A percentile compares a stretch with the other conserved stretches of the same genome.
Conservation (phyloP, 2,797 vertebrate species). For the Argentina silus region DNA sequence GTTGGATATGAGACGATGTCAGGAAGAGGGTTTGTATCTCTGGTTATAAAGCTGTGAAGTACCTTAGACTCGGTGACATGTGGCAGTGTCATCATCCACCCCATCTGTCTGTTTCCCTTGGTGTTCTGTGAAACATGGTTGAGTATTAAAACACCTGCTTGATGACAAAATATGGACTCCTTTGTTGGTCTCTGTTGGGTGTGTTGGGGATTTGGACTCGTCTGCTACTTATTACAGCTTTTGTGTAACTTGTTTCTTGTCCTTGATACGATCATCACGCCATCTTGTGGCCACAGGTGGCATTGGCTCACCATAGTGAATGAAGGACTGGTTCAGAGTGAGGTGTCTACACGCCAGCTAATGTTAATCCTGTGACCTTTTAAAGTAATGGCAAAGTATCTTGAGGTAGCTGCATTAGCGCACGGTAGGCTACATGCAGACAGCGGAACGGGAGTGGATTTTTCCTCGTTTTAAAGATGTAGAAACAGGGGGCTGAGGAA, state of each 20-base stretch:
- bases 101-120: constrained; percentile 46
- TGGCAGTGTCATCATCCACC: constrained; percentile 14
- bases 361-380: too few relatives aligned
- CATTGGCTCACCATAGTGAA: background rate
- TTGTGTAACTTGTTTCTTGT: background rate
- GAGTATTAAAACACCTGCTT: constrained; percentile 35
- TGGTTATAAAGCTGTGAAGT: constrained; percentile 27
- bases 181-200: background rate
- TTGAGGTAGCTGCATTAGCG: too few relatives aligned
- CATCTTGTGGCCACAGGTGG: background rate
- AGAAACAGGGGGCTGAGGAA: too few relatives aligned
- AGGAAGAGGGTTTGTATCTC: background rate
- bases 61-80: constrained; percentile 22
- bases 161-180: background rate
- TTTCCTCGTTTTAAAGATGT: too few relatives aligned
- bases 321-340: too few relatives aligned
- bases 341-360: too few relatives aligned
- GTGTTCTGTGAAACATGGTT: constrained; percentile 69
- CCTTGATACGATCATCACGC: background rate
- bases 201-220: background rate
- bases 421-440: too few relatives aligned
- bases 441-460: too few relatives aligned
- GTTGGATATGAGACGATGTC: constrained; percentile 2
- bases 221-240: too few relatives aligned
- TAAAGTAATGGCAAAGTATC: too few relatives aligned